Evolutionary conservation across 2,888 invertebrate genomes (phyloP), one percentile per base, ranked within the genome.

Genomic region (Disparrhopalites patrizii): DNA sequence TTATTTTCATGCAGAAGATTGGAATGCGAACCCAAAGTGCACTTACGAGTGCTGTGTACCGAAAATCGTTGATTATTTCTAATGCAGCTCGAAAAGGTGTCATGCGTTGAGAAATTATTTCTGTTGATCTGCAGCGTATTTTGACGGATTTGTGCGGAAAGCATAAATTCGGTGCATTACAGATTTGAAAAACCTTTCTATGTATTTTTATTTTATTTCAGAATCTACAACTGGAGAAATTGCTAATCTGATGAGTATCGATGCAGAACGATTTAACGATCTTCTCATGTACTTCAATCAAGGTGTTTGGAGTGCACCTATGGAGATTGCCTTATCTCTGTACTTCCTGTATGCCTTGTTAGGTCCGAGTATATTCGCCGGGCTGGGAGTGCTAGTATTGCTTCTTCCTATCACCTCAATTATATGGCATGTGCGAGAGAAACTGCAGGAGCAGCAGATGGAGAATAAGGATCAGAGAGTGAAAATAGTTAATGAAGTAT

Each of bases 401-500:
- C 83, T 98, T 65, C 92, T 98, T 70, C 94, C 95, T 0, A 81
- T 94, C 5, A 95, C 94, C 78, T 90, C 89, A 13, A 83, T 89
- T 62, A 88, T 94, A 71, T 93, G 93, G 1, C 89, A 87, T 78
- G 85, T 87, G 77, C 86, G 89, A 7, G 90, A 91, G 78, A 86
- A 85, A 0, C 81, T 90, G 68, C 93, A 93, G 80, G 88, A 91
- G 60, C 84, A 84, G 69, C 94, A 94, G 80, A 94, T 96, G 93
- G 91, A 91, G 77, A 88, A 88, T 79, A 96, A 96, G 81, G 95
- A 96, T 77, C 89, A 93, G 77, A 83, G 95, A 75, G 91, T 95
- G 0, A 94, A 94, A 77, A 81, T 94, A 61, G 93, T 94, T 90
- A 94, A 92, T 76, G 95, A 95, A 83, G 87, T 94, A 70, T 83